Evolutionary conservation across 2,888 invertebrate genomes (phyloP).

Genomic region (Aleiodes testaceus): DNA sequence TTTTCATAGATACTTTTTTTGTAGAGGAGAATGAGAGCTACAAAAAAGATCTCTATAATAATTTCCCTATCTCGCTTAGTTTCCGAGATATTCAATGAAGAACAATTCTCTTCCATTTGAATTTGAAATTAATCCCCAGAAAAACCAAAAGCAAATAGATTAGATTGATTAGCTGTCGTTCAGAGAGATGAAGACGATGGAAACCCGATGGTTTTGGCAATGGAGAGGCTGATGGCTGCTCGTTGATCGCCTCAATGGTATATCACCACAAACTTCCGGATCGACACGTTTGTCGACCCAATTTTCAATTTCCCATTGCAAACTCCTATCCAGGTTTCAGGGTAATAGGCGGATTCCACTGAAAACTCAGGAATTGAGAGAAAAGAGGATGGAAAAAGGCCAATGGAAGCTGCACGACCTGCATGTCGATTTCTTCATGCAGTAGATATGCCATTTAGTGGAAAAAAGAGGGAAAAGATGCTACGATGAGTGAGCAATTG

Average conservation of each 20-base stretch:
- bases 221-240: conserved; percentile 32
- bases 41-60: no score
- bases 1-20: no score
- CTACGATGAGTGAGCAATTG: conserved; percentile 6
- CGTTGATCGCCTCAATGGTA: conserved; percentile 50
- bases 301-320: conserved; percentile 52
- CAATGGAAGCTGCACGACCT: conserved; percentile 2
- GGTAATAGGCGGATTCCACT: conserved; percentile 14
- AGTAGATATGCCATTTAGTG: conserved; percentile 1
- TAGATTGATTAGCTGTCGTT: no score
- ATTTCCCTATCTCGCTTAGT: no score
- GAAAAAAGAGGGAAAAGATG: conserved; percentile 6
- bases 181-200: conserved; percentile 2
- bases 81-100: no score
- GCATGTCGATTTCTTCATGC: conserved; percentile 16
- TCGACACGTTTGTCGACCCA: conserved; percentile 52
- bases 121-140: no score
- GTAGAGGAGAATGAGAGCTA: no score
- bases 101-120: no score
- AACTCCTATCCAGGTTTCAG: conserved; percentile 21
- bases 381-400: background rate
- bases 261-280: conserved; percentile 49
- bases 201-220: background rate
- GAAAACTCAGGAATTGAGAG: background rate
- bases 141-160: no score